These are phyloP conservation scores for Congeria kusceri DNA, from an alignment of 2,888 invertebrate species.

Conservation along the genomic window DNA sequence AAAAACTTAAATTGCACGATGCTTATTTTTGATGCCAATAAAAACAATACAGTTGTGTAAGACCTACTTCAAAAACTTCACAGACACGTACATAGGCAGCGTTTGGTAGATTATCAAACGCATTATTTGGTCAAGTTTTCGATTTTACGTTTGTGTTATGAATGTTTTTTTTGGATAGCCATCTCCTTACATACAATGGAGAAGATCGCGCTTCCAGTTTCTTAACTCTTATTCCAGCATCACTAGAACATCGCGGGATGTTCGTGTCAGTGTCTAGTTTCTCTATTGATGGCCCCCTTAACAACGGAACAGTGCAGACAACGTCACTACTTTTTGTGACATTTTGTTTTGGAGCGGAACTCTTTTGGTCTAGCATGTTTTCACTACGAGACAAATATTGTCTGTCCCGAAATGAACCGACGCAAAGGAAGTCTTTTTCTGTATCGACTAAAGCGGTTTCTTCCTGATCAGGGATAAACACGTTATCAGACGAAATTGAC, in stretches of 20 bases:
- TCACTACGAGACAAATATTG: conserved; percentile 63
- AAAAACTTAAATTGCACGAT: too few relatives aligned
- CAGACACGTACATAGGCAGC: too few relatives aligned
- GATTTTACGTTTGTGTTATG: conserved; percentile 5
- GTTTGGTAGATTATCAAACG: too few relatives aligned
- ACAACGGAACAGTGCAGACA: conserved; percentile 45
- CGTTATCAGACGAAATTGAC: neutral
- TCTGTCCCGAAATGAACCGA: conserved; percentile 38
- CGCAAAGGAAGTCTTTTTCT: conserved; percentile 1
- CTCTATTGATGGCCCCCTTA: conserved; percentile 70
- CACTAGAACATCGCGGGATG: conserved; percentile 60
- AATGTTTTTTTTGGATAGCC: conserved; percentile 43
- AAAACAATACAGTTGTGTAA: too few relatives aligned
- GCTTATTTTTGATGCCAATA: too few relatives aligned
- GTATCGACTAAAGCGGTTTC: neutral
- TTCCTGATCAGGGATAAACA: neutral
- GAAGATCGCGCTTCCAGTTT: conserved; percentile 39
- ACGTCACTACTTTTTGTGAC: conserved; percentile 53
- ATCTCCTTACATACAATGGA: conserved; percentile 51
- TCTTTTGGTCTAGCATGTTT: conserved; percentile 34
- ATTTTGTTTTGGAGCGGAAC: conserved; percentile 4
- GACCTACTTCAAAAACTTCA: too few relatives aligned
- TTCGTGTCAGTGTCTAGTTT: conserved; percentile 61
- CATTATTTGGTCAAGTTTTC: conserved; percentile 1
- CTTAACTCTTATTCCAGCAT: conserved; percentile 11